A percentile compares a stretch with the other conserved stretches of the same genome.
Evolutionary conservation across 1,140 invertebrate genomes (phyloP).

Genomic region (Conus betulinus): DNA sequence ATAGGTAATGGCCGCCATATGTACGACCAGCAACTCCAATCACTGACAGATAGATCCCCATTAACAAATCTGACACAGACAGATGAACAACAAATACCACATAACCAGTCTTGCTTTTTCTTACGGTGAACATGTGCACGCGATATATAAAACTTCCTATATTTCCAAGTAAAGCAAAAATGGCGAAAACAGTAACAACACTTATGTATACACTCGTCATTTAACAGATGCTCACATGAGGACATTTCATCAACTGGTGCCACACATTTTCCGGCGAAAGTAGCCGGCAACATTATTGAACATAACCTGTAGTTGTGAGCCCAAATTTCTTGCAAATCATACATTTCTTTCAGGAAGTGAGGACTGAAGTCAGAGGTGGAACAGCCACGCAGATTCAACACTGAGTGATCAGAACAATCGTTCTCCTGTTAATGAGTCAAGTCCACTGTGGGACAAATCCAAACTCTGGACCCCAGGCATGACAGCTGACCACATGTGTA

Average conservation of each 20-base stretch:
- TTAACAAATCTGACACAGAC: neutral
- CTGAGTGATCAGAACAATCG: neutral
- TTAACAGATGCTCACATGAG: constrained; percentile 53
- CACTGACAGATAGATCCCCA: constrained; percentile 1
- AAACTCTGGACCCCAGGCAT: constrained; percentile 4
- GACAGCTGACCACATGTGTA: neutral
- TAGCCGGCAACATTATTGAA: constrained; percentile 22
- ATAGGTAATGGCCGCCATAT: neutral
- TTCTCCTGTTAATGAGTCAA: neutral
- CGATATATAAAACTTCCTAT: constrained; percentile 42
- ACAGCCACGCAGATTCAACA: neutral
- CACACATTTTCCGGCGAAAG: constrained; percentile 10
- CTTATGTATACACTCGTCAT: constrained; percentile 32
- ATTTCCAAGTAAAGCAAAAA: constrained; percentile 52
- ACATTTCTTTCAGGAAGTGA: neutral
- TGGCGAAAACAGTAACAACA: constrained; percentile 48
- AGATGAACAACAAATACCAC: neutral
- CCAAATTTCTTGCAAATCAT: constrained; percentile 22
- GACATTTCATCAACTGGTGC: constrained; percentile 44
- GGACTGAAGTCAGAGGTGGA: neutral
- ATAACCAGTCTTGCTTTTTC: constrained; percentile 28
- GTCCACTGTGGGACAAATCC: neutral
- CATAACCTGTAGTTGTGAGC: constrained; percentile 50
- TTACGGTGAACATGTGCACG: constrained; percentile 23
- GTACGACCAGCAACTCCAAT: neutral